A percentile compares a stretch with the other conserved stretches of the same genome.
phyloP scores from a whole-genome alignment of 1,140 invertebrate genomes.

The Drosophila ohnishii region DNA sequence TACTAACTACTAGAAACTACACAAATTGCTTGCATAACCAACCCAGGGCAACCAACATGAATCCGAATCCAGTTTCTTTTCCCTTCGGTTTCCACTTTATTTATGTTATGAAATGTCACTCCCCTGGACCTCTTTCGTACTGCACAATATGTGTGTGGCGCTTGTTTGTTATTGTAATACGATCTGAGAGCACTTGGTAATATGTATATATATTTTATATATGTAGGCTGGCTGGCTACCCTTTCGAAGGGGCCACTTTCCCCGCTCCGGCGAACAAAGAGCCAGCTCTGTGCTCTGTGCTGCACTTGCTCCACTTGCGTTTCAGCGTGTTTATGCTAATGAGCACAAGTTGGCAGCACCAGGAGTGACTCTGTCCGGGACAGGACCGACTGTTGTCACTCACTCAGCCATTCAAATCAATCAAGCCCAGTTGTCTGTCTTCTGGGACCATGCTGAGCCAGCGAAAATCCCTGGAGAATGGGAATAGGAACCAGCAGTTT shows the following conservation, averaged over 20 bases:
- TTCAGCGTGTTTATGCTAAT: constrained; percentile 77
- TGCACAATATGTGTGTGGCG: constrained; percentile 42
- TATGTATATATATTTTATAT: constrained; percentile 41
- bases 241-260: constrained; percentile 66
- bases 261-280: constrained; percentile 56
- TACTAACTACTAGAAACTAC: constrained; percentile 42
- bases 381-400: constrained; percentile 26
- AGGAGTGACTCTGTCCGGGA: neutral
- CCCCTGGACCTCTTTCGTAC: constrained; percentile 32
- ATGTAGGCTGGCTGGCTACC: constrained; percentile 38
- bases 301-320: constrained; percentile 75
- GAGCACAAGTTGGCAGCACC: constrained; percentile 67
- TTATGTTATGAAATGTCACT: constrained; percentile 75
- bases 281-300: constrained; percentile 40
- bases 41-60: neutral
- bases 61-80: constrained; percentile 40
- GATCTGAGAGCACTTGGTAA: constrained; percentile 60
- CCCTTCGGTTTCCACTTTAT: constrained; percentile 49
- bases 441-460: constrained; percentile 51
- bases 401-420: constrained; percentile 68
- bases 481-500: neutral
- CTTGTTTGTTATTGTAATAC: constrained; percentile 72
- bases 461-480: constrained; percentile 35
- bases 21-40: constrained; percentile 56
- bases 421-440: constrained; percentile 63